phyloP scores from a whole-genome alignment of 2,888 invertebrate species.

The Acleris holmiana region DNA sequence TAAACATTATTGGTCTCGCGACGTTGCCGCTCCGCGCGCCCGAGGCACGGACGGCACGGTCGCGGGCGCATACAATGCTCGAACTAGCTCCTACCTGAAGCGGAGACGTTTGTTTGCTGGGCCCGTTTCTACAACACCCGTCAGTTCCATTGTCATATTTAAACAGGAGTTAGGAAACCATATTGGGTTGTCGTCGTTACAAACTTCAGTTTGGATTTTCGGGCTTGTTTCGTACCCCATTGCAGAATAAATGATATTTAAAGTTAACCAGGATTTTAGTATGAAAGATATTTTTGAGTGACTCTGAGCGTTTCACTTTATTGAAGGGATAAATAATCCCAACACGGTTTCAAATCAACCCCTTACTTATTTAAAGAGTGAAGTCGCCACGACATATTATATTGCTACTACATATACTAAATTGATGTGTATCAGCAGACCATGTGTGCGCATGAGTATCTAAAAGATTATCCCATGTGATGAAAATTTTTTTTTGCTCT shows the following conservation, averaged over 20 bases:
- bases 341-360: neutral
- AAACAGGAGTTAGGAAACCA: constrained; percentile 35
- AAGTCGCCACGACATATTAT: no score
- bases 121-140: constrained; percentile 29
- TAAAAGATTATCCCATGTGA: no score
- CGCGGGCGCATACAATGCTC: constrained; percentile 61
- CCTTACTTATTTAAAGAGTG: no score
- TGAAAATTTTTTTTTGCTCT: no score
- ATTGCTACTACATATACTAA: no score
- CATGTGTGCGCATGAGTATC: no score
- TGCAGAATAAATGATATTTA: neutral
- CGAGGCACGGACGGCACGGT: constrained; percentile 42
- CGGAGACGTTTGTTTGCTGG: constrained; percentile 62
- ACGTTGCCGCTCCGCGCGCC: constrained; percentile 71
- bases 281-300: constrained; percentile 6
- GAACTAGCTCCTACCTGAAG: constrained; percentile 59
- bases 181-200: constrained; percentile 21
- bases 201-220: neutral
- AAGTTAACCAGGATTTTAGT: no score
- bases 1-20: constrained; percentile 54
- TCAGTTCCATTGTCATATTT: constrained; percentile 34
- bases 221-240: neutral
- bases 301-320: constrained; percentile 4
- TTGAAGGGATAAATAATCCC: constrained; percentile 18
- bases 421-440: no score